Evolutionary conservation across 2,113 vertebrate species (phyloP).

Genomic region (Sterrhoptilus dennistouni): DNA sequence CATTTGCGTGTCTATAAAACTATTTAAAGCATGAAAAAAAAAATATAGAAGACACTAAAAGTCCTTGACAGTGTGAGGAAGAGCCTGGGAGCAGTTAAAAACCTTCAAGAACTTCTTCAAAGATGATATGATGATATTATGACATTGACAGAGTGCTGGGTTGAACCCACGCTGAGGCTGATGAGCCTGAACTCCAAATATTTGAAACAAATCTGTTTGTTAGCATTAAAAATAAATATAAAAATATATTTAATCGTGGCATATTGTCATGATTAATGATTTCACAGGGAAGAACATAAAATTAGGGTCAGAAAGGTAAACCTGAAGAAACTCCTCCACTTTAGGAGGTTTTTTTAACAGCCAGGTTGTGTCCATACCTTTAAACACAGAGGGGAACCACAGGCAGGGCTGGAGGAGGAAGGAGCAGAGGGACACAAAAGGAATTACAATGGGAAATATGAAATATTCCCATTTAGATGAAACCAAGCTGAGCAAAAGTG

Average conservation of each 20-base stretch:
- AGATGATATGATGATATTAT: not conserved
- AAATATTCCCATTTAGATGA: not conserved
- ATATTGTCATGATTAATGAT: rapidly evolving
- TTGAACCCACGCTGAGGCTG: not conserved
- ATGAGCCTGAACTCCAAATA: rapidly evolving
- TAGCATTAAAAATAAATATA: not conserved
- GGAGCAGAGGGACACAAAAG: not conserved
- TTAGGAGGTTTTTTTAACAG: rapidly evolving
- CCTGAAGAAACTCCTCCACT: not conserved
- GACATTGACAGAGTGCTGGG: not conserved
- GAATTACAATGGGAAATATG: not conserved
- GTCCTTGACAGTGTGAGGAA: not conserved
- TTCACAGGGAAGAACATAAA: not conserved
- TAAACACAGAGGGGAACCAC: not conserved
- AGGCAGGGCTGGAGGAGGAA: not conserved
- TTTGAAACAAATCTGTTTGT: not conserved
- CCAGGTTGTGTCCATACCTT: not conserved
- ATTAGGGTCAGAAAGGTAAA: not conserved
- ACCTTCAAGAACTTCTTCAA: not conserved
- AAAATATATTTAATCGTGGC: too few relatives aligned
- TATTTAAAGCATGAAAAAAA: not conserved
- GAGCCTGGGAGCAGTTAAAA: not conserved
- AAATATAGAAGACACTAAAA: not conserved
- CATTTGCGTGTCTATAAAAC: not conserved
- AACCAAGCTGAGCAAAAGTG: not conserved